These are phyloP conservation scores for Myzus persicae DNA, from an alignment of 1,140 invertebrate species.

Conservation along the genomic window DNA sequence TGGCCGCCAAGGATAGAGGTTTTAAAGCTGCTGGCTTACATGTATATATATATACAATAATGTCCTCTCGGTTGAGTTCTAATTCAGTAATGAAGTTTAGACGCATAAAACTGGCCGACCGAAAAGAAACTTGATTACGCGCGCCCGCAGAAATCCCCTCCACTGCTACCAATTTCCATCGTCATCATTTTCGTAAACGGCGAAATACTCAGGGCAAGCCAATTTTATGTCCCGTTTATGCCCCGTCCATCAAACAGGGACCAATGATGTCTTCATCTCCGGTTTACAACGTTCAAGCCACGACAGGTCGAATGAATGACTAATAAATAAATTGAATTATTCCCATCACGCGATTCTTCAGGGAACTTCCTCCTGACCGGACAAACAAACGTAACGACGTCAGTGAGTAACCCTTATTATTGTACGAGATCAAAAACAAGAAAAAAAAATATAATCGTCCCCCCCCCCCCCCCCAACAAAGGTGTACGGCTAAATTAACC, in stretches of 20 bases:
- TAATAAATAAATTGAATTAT: slow-evolving; percentile 28
- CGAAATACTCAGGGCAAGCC: background rate
- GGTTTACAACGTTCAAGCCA: background rate
- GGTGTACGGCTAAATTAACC: slow-evolving; percentile 11
- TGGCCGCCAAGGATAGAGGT: background rate
- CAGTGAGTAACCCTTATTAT: background rate
- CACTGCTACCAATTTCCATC: background rate
- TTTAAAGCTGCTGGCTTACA: background rate
- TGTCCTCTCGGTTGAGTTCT: slow-evolving; percentile 20
- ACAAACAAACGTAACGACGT: background rate
- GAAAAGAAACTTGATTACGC: slow-evolving; percentile 49
- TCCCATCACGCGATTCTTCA: background rate
- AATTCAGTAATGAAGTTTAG: slow-evolving; percentile 46
- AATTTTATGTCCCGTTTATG: background rate
- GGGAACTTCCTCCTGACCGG: background rate
- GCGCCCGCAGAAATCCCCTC: background rate
- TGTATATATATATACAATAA: background rate
- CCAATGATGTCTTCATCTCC: background rate
- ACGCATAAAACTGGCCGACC: slow-evolving; percentile 29
- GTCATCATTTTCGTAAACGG: slow-evolving; percentile 5
- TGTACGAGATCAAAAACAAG: background rate
- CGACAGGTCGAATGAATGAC: background rate
- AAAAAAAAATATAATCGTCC: background rate
- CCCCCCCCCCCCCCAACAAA: too few species aligned
- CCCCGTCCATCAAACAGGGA: background rate